Conservation (phyloP, 2,797 vertebrate species). For the Gobio occitaniae region DNA sequence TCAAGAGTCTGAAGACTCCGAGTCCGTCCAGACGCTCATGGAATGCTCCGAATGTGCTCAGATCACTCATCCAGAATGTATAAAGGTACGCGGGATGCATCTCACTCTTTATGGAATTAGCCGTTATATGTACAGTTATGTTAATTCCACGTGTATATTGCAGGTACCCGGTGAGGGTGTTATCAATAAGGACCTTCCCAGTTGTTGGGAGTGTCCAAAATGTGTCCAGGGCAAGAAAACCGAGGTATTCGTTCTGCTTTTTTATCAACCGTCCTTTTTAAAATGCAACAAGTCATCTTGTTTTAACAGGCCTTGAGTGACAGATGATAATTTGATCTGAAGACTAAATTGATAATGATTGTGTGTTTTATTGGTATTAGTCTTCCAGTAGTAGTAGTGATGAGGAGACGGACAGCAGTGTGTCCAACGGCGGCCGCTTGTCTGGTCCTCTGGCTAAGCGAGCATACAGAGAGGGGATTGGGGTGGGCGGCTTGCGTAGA, state of each 20-base stretch:
- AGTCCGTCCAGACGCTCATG: conserved; percentile 91
- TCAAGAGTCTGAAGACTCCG: conserved; percentile 80
- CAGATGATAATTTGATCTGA: background rate
- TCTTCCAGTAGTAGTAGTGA: conserved; percentile 71
- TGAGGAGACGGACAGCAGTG: conserved; percentile 69
- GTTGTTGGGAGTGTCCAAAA: conserved; percentile 98
- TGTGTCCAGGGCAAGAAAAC: conserved; percentile 87
- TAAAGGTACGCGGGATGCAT: conserved; percentile 79
- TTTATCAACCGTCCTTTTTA: background rate
- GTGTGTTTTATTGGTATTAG: conserved; percentile 57
- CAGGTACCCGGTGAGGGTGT: conserved; percentile 92
- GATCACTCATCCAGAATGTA: conserved; percentile 93
- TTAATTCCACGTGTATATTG: conserved; percentile 22
- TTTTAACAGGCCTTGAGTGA: background rate
- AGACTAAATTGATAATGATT: background rate
- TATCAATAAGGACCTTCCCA: conserved; percentile 93
- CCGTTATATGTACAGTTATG: background rate
- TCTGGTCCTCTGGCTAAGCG: conserved; percentile 69
- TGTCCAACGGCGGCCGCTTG: conserved; percentile 70
- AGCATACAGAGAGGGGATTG: conserved; percentile 73
- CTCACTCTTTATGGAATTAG: background rate
- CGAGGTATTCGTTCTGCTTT: conserved; percentile 79
- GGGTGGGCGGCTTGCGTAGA: conserved; percentile 62
- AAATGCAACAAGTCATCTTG: background rate
- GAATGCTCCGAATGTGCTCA: conserved; percentile 96